Conservation (phyloP, 2,888 invertebrate genomes). For the Drosophila colorata region DNA sequence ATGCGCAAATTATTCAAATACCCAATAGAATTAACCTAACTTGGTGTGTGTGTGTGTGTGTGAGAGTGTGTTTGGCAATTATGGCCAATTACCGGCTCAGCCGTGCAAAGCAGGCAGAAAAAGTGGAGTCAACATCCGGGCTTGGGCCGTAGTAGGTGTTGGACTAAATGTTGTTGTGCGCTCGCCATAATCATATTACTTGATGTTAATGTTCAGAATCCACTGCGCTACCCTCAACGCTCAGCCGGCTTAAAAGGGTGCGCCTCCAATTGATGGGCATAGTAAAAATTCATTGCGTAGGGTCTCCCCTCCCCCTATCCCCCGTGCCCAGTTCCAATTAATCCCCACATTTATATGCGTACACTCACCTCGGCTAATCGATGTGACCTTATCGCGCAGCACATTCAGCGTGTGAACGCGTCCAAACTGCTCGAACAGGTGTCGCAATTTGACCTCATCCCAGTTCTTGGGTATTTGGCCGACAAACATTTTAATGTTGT, state of each 20-base stretch:
- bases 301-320: not conserved
- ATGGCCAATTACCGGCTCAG: slow-evolving; percentile 74
- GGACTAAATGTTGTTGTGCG: slow-evolving; percentile 65
- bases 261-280: slow-evolving; percentile 63
- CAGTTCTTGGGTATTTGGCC: slow-evolving; percentile 98
- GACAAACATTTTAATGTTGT: slow-evolving; percentile 99
- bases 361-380: slow-evolving; percentile 97
- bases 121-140: slow-evolving; percentile 37
- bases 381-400: slow-evolving; percentile 97
- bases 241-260: slow-evolving; percentile 27
- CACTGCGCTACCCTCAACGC: too few relatives aligned
- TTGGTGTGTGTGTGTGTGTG: slow-evolving; percentile 18
- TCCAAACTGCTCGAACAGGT: slow-evolving; percentile 98
- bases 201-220: slow-evolving; percentile 52
- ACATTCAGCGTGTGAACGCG: slow-evolving; percentile 98
- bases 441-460: slow-evolving; percentile 97
- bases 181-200: slow-evolving; percentile 74
- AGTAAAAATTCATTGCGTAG: slow-evolving; percentile 71
- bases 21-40: slow-evolving; percentile 59
- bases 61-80: slow-evolving; percentile 58
- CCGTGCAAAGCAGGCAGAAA: slow-evolving; percentile 36
- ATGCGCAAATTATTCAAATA: slow-evolving; percentile 79
- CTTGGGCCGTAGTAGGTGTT: slow-evolving; percentile 10
- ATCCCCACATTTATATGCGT: slow-evolving; percentile 71
- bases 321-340: slow-evolving; percentile 24